phyloP scores from a whole-genome alignment of 2,888 invertebrate genomes.

The Ichneumoninae sp. region DNA sequence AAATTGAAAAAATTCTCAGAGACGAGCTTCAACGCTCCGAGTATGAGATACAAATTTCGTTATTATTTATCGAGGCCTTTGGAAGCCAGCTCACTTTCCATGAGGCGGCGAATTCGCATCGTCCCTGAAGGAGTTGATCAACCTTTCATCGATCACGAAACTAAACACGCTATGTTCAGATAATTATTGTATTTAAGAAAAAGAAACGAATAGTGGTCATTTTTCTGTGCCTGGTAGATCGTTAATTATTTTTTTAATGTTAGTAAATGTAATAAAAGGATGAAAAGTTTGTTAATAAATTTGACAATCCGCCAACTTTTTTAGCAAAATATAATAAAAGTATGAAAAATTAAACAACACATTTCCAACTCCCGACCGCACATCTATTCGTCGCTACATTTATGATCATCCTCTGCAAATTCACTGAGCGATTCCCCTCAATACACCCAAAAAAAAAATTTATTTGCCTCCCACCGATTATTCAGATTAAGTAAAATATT shows the following conservation, averaged over 20 bases:
- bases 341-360: background rate
- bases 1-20: background rate
- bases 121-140: background rate
- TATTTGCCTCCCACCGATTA: no score
- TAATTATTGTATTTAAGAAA: background rate
- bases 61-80: background rate
- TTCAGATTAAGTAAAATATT: no score
- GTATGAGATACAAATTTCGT: background rate
- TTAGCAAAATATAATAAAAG: slow-evolving; percentile 8
- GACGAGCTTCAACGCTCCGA: background rate
- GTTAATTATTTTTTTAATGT: no score
- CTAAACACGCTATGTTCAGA: background rate
- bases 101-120: background rate
- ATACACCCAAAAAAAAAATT: no score
- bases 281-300: background rate
- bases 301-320: background rate
- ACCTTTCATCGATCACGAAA: background rate
- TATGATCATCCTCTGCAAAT: background rate
- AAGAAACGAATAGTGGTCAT: background rate
- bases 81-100: background rate
- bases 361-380: background rate
- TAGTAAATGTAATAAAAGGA: slow-evolving; percentile 4
- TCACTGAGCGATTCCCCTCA: no score
- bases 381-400: background rate
- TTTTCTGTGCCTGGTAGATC: no score